Percentiles rank a stretch among this genome's conserved stretches.
These are phyloP conservation scores for Diceros bicornis DNA, from an alignment of 2,797 vertebrate genomes.

Conservation along the genomic window DNA sequence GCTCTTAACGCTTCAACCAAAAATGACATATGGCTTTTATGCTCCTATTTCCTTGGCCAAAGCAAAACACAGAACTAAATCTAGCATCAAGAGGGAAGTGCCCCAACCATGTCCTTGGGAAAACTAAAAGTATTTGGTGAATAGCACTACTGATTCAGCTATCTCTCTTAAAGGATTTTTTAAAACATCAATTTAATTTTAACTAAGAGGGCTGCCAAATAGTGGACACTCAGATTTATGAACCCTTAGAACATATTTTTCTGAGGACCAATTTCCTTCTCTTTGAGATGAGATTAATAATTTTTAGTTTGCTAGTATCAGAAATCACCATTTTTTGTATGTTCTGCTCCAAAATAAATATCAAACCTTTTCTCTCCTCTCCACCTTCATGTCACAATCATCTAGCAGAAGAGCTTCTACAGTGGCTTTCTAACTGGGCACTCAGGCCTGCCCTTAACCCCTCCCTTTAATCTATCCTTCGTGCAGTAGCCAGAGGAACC, in stretches of 20 bases:
- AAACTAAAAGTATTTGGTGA: background rate
- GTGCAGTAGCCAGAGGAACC: background rate
- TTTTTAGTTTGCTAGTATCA: background rate
- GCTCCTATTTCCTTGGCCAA: background rate
- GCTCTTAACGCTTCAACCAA: background rate
- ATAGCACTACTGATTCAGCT: background rate
- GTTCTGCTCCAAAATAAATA: background rate
- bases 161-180: background rate
- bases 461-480: background rate
- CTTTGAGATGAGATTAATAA: slow-evolving; percentile 5
- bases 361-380: background rate
- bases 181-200: background rate
- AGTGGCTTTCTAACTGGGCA: background rate
- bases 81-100: background rate
- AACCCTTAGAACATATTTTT: background rate
- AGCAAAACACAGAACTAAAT: background rate
- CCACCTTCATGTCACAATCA: background rate
- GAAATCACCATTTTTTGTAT: background rate
- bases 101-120: background rate
- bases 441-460: background rate
- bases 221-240: background rate
- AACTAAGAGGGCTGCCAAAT: background rate
- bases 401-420: background rate
- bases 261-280: background rate
- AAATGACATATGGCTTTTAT: background rate